phyloP scores from a whole-genome alignment of 2,888 invertebrate genomes.

The Pristionchus japonicus region DNA sequence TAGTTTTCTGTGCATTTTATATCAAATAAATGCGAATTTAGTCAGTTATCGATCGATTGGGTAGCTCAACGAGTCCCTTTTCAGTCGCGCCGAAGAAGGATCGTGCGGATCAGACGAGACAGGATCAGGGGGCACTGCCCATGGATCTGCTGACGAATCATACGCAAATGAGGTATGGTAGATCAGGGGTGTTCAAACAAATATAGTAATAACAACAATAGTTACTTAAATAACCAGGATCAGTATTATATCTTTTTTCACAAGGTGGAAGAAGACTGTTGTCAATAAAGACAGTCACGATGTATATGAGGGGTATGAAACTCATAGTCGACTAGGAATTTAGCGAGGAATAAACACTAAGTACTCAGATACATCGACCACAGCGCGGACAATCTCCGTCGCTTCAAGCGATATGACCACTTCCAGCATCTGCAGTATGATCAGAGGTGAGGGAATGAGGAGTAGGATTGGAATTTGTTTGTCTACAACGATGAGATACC shows the following conservation, averaged over 20 bases:
- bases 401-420: conserved; percentile 67
- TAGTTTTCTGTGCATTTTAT: neutral
- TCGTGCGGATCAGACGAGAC: conserved; percentile 66
- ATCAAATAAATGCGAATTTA: neutral
- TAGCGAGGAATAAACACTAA: too few species aligned
- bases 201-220: too few species aligned
- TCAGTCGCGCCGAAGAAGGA: conserved; percentile 69
- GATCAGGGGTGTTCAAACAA: too few species aligned
- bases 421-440: conserved; percentile 73
- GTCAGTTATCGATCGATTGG: neutral
- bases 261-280: too few species aligned
- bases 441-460: conserved; percentile 63
- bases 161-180: conserved; percentile 65
- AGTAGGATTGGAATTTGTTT: neutral
- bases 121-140: conserved; percentile 66
- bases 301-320: neutral
- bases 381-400: conserved; percentile 68
- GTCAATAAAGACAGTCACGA: too few species aligned
- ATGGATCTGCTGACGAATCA: conserved; percentile 69
- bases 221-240: too few species aligned
- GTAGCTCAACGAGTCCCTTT: neutral
- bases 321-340: neutral
- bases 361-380: conserved; percentile 68
- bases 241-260: too few species aligned
- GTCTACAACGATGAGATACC: neutral